These are phyloP conservation scores for Zootermopsis nevadensis DNA, from an alignment of 2,888 invertebrate species.

Conservation along the genomic window DNA sequence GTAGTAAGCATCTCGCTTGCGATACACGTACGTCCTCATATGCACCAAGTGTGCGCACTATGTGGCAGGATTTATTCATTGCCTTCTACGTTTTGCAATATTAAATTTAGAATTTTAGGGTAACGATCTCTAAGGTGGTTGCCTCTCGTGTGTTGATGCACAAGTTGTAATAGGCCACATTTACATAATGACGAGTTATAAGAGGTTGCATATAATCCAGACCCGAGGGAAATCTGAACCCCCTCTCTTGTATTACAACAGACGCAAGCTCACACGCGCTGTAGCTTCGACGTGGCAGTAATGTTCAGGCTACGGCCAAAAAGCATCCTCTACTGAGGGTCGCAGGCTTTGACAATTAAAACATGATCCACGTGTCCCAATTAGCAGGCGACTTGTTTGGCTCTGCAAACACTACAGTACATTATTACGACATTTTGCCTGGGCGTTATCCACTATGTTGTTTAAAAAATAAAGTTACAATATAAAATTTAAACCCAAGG, in stretches of 20 bases:
- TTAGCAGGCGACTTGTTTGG: slow-evolving; percentile 35
- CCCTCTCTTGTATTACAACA: background rate
- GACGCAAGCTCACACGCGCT: background rate
- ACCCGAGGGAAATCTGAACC: slow-evolving; percentile 2
- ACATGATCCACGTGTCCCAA: slow-evolving; percentile 37
- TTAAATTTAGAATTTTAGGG: background rate
- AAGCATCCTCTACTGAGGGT: background rate
- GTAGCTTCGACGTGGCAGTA: background rate
- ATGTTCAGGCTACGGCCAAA: background rate
- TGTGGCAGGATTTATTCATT: too few relatives aligned
- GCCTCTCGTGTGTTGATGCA: background rate
- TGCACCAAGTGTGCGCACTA: too few relatives aligned
- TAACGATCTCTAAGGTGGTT: background rate
- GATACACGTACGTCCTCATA: too few relatives aligned
- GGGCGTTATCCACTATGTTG: too few relatives aligned
- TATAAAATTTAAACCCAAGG: too few relatives aligned
- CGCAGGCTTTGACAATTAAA: slow-evolving; percentile 33
- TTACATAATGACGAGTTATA: slow-evolving; percentile 21
- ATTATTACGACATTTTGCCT: too few relatives aligned
- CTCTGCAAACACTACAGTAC: background rate
- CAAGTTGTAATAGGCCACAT: slow-evolving; percentile 6
- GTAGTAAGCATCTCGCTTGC: too few relatives aligned
- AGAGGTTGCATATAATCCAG: background rate
- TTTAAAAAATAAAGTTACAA: too few relatives aligned
- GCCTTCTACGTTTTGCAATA: too few relatives aligned